Percentiles rank a stretch among this genome's conserved stretches.
Conservation (phyloP, 2,797 vertebrate species). For the Eulemur albifrons region DNA sequence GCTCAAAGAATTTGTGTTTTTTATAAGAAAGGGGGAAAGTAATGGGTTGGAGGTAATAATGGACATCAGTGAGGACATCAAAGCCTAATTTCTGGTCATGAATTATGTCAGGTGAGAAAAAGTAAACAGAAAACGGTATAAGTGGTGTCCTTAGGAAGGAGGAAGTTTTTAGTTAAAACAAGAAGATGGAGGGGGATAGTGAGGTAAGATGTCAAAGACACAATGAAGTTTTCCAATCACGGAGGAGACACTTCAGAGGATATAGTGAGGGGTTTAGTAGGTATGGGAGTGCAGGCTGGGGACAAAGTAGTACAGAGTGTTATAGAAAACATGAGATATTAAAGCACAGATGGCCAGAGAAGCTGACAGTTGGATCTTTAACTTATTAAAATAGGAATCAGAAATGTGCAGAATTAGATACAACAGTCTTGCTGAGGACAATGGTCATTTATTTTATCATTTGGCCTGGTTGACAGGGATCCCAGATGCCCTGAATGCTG, state of each 20-base stretch:
- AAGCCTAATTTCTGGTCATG: neutral
- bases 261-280: neutral
- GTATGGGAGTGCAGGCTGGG: rapidly evolving
- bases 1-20: neutral
- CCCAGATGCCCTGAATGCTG: neutral
- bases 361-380: neutral
- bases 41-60: neutral
- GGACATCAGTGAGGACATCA: neutral
- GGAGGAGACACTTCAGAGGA: neutral
- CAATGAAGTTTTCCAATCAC: neutral
- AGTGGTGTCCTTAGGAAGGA: neutral
- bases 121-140: neutral
- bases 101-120: neutral
- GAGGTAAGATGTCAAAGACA: neutral
- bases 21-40: neutral
- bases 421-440: neutral
- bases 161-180: neutral
- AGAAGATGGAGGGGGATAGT: neutral
- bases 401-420: neutral
- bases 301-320: neutral
- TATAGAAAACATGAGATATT: neutral
- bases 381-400: neutral
- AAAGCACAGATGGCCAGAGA: neutral
- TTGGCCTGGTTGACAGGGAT: neutral
- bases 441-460: neutral